Base-by-base conservation (phyloP, 2,888 invertebrate species). In the Omphaloscelis lunosa region DNA sequence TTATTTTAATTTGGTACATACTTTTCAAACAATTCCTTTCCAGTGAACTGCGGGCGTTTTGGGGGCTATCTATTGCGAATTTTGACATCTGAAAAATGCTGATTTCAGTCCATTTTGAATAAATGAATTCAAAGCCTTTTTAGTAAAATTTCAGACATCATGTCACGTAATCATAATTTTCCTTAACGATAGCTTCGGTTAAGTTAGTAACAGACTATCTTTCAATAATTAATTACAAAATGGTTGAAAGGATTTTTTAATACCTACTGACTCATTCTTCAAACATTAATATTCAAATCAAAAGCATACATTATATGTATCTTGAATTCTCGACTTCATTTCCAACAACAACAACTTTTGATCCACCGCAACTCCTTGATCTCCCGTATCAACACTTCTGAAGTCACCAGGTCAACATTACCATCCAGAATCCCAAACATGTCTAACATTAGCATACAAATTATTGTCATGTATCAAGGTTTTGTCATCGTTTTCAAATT, bases 401-500 rank as follows among this genome's bases (percentile, higher is more conserved):
- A 75, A 65, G 59, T 73, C 84, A 79, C 74, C 53, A 83, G 83
- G 79, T 86, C 83, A 83, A 75, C 66, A 86, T 86, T 86, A 81
- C 58, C 76, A 87, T 77, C 53, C 59, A 59, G 65, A 66, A 82
- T 73, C 85, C 71, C 58, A 75, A 79, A 72, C 83, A 75, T 76
- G 56, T 79, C 74, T 5, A 75, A 87, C 58, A 87, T 87, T 87
- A 72, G 76, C 88, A 87, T 87, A 84, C 79, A 87, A 88, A 88
- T 87, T 77, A 88, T 88, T 84, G 76, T 78, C 87, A 82, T 80
- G 79, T 86, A 81, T 82, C 79, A 89, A 72, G 84, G 75, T 86
- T 85, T 83, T 82, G 84, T 77, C 81, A 89, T 85, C 86, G 76
- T 87, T 88, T 85, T 80, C 81, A 82, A 83, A 89, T 86, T 83